A percentile compares a stretch with the other conserved stretches of the same genome.
phyloP scores from a whole-genome alignment of 2,113 vertebrate species.

The Sitta europaea region DNA sequence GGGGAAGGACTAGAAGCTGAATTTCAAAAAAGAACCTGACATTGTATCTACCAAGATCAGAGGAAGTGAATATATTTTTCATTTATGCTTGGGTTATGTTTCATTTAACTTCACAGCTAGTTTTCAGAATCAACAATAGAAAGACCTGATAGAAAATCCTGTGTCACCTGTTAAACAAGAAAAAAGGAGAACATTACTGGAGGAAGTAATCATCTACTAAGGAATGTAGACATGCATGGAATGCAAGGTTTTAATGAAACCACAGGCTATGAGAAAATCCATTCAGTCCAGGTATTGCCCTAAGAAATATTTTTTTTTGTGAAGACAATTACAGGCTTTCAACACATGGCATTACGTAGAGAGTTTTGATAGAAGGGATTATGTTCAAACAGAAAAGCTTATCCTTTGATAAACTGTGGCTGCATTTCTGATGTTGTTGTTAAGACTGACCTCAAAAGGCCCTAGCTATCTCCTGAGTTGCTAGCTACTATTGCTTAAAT shows the following conservation, averaged over 20 bases:
- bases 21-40: not conserved
- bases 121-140: not conserved
- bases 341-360: not conserved
- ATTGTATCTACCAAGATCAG: not conserved
- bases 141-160: not conserved
- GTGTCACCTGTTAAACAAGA: not conserved
- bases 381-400: not conserved
- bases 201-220: not conserved
- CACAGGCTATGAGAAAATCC: not conserved
- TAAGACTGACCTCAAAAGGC: not conserved
- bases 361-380: not conserved
- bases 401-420: not conserved
- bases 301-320: not conserved
- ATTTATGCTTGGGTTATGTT: not conserved
- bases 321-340: not conserved
- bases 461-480: not conserved
- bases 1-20: not conserved
- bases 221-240: not conserved
- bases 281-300: not conserved
- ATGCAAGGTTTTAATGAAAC: not conserved
- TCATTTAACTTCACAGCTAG: not conserved
- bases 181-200: not conserved
- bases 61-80: not conserved
- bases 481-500: not conserved
- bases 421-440: not conserved